phyloP scores from a whole-genome alignment of 2,888 invertebrate genomes.

The Podabrus alpinus region DNA sequence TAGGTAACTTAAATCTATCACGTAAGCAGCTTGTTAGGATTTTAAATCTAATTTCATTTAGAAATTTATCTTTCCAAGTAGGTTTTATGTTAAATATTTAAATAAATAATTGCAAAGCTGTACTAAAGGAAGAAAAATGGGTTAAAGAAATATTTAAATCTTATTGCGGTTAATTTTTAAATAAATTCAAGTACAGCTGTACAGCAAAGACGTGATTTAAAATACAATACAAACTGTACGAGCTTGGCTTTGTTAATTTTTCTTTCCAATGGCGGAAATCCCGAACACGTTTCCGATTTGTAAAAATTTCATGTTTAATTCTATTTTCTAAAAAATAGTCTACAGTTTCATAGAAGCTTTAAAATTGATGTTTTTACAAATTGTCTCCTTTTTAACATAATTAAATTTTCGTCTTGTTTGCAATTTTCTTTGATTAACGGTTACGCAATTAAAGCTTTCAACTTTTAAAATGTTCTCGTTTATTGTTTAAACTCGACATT shows the following conservation, averaged over 20 bases:
- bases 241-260: slow-evolving; percentile 13
- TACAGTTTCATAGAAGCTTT: not conserved
- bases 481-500: not conserved
- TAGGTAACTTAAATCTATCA: not conserved
- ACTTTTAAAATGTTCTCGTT: not conserved
- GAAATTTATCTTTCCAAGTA: not conserved
- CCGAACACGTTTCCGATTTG: slow-evolving; percentile 17
- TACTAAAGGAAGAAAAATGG: not conserved
- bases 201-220: slow-evolving; percentile 15
- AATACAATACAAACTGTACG: slow-evolving; percentile 11
- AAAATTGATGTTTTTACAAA: not conserved
- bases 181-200: slow-evolving; percentile 8
- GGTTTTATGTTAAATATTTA: not conserved
- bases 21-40: not conserved
- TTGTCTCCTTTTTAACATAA: not conserved
- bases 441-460: not conserved
- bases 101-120: not conserved
- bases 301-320: slow-evolving; percentile 7
- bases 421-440: not conserved
- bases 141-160: slow-evolving; percentile 13
- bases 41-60: not conserved
- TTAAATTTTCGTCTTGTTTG: not conserved
- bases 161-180: slow-evolving; percentile 15
- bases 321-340: not conserved
- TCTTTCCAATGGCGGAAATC: slow-evolving; percentile 14